Conservation (phyloP, 1,140 invertebrate genomes). For the Euura lappo region DNA sequence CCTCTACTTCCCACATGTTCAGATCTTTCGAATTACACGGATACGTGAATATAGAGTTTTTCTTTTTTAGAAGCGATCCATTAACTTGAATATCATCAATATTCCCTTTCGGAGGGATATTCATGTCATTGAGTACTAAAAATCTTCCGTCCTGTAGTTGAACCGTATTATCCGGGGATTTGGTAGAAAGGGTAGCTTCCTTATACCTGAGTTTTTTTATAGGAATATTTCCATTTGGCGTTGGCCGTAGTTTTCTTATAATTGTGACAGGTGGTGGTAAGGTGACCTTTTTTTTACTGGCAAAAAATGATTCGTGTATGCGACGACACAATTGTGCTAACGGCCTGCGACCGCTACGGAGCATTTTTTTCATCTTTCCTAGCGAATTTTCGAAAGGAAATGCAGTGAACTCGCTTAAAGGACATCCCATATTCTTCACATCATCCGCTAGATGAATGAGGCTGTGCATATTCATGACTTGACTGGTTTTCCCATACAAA, state of each 20-base stretch:
- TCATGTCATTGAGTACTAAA: not conserved
- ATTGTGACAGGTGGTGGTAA: not conserved
- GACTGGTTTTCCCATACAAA: not conserved
- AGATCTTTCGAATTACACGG: constrained; percentile 7
- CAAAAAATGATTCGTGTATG: constrained; percentile 17
- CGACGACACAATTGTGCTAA: constrained; percentile 19
- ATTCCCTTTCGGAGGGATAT: not conserved
- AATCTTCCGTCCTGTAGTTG: not conserved
- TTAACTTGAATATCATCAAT: not conserved
- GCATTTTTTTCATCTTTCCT: not conserved
- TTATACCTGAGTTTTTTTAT: not conserved
- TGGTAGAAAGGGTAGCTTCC: not conserved
- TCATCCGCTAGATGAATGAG: constrained; percentile 15
- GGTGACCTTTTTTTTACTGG: not conserved
- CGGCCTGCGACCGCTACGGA: constrained; percentile 17
- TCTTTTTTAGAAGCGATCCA: not conserved
- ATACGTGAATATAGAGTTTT: constrained; percentile 6
- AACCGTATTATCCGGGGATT: not conserved
- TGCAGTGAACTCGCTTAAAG: constrained; percentile 12
- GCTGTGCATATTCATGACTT: not conserved
- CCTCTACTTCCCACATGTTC: too few species aligned
- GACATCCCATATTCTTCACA: not conserved
- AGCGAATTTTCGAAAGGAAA: constrained; percentile 21
- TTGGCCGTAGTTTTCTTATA: not conserved
- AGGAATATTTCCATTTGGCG: not conserved